phyloP scores from a whole-genome alignment of 2,797 vertebrate genomes.

The Melanotaenia pygmaea region DNA sequence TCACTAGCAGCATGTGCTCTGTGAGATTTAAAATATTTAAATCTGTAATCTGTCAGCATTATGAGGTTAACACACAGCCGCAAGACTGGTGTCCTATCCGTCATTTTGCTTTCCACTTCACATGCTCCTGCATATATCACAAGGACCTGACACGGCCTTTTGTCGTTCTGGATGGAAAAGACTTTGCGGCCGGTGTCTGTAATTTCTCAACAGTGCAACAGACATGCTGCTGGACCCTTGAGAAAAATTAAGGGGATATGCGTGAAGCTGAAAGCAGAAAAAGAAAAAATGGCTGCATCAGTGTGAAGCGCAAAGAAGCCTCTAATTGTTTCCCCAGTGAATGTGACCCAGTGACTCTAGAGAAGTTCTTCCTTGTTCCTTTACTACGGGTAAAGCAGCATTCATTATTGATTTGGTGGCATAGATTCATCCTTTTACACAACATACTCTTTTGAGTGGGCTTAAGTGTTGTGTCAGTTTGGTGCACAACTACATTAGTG shows the following conservation, averaged over 20 bases:
- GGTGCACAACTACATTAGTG: slow-evolving; percentile 25
- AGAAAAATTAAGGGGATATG: slow-evolving; percentile 71
- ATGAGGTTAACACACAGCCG: slow-evolving; percentile 74
- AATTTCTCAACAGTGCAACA: slow-evolving; percentile 74
- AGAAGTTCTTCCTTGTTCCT: slow-evolving; percentile 70
- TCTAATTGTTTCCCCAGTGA: slow-evolving; percentile 83
- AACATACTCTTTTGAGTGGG: slow-evolving; percentile 53
- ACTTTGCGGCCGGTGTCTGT: slow-evolving; percentile 63
- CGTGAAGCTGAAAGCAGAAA: slow-evolving; percentile 21
- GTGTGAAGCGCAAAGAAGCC: slow-evolving; percentile 58
- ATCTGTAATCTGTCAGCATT: slow-evolving; percentile 84
- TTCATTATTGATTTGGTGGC: slow-evolving; percentile 78
- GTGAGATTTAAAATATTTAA: slow-evolving; percentile 86
- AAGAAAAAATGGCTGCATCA: slow-evolving; percentile 41
- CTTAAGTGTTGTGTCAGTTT: slow-evolving; percentile 51
- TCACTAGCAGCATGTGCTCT: slow-evolving; percentile 75
- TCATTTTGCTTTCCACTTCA: slow-evolving; percentile 74
- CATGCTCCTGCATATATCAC: slow-evolving; percentile 65
- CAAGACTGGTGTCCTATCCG: slow-evolving; percentile 70
- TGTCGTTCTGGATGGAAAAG: slow-evolving; percentile 68
- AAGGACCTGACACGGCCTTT: slow-evolving; percentile 67
- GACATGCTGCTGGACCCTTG: slow-evolving; percentile 69
- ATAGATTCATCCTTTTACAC: slow-evolving; percentile 57
- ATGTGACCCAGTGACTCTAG: slow-evolving; percentile 75
- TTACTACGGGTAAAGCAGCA: slow-evolving; percentile 69